Percentiles rank a stretch among this genome's conserved stretches.
These are phyloP conservation scores for Protonemura montana DNA, from an alignment of 2,888 invertebrate genomes.

Conservation along the genomic window DNA sequence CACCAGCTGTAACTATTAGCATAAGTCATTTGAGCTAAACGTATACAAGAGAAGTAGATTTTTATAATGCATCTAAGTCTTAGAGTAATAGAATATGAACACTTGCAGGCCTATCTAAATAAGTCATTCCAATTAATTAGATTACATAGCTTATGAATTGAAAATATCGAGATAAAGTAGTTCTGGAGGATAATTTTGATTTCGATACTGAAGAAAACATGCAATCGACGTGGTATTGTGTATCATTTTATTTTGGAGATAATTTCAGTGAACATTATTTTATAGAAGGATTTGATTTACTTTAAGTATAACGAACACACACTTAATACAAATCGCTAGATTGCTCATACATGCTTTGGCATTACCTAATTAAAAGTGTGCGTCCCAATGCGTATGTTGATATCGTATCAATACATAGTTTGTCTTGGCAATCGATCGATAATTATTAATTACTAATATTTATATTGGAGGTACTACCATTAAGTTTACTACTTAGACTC, in stretches of 20 bases:
- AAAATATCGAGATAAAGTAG: neutral
- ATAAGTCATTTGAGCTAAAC: neutral
- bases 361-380: neutral
- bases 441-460: no score
- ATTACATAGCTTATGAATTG: neutral
- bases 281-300: neutral
- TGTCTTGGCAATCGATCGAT: no score
- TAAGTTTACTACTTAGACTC: no score
- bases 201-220: neutral
- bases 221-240: neutral
- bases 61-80: conserved; percentile 7
- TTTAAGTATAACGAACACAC: neutral
- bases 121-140: conserved; percentile 12
- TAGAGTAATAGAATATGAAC: neutral
- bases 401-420: no score
- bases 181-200: neutral
- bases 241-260: no score
- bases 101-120: neutral
- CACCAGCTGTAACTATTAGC: neutral
- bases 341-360: neutral
- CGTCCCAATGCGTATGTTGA: neutral
- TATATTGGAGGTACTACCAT: no score
- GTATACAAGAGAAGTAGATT: neutral
- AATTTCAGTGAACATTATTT: no score
- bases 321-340: neutral